These are phyloP conservation scores for Rhyacophila evoluta DNA, from an alignment of 2,888 invertebrate species.

Conservation along the genomic window DNA sequence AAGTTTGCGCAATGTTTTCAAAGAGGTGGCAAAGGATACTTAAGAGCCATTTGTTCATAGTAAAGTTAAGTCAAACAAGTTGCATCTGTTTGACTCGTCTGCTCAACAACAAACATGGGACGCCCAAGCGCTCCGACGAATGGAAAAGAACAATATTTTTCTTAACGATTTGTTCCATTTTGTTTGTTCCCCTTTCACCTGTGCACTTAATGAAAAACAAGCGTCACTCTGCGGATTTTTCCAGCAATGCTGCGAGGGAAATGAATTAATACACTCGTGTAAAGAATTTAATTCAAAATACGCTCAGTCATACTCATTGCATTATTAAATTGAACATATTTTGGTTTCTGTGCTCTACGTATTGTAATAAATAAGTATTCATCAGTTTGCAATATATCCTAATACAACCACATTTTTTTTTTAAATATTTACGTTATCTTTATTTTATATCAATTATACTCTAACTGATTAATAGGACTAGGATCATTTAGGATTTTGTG, in stretches of 20 bases:
- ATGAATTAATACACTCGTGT: neutral
- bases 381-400: no score
- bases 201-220: neutral
- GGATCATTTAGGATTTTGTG: no score
- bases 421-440: no score
- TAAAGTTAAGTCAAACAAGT: slow-evolving; percentile 16
- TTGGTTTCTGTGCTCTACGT: no score
- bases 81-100: slow-evolving; percentile 15
- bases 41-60: slow-evolving; percentile 14
- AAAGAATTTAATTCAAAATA: neutral
- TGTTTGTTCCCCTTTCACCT: slow-evolving; percentile 3
- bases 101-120: slow-evolving; percentile 1
- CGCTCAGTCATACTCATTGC: neutral
- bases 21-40: neutral
- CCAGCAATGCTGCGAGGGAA: neutral
- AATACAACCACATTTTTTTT: no score
- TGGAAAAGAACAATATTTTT: slow-evolving; percentile 3
- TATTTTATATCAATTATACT: no score
- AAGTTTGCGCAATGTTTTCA: neutral
- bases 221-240: neutral
- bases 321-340: no score
- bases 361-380: no score
- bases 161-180: slow-evolving; percentile 9
- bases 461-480: no score
- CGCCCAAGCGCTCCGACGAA: neutral